Base-by-base conservation (phyloP, 2,888 invertebrate species). In the Netelia fuscicornis region DNA sequence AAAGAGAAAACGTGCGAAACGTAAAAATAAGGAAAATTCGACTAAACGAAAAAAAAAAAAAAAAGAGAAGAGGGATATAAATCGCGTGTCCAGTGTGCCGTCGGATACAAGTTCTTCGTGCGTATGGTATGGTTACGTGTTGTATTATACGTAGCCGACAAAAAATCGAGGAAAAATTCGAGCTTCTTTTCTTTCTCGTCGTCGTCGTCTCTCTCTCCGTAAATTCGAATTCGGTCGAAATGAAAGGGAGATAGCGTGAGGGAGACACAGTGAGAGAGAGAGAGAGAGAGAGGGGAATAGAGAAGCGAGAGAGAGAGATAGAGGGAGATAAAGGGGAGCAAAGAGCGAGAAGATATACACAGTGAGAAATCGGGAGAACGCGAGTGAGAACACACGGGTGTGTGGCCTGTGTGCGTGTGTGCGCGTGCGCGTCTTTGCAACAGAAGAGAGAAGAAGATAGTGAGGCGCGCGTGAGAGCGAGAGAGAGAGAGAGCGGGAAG, bases 361-460 rank as follows among this genome's bases (percentile, higher is more conserved):
- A 25, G 60, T 37, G 75, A 52, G 76, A 37, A 58, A 62, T 65
- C 30, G 65, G 42, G 64, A 71, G 76, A 65, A 52, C 76, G 77
- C 52, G 54, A 79, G 79, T 71, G 79, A 71, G 79, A 78, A 78
- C 30, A 78, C 70, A 68, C 78, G 72, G 79, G 83, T 54, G 72
- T 58, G 74, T 58, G 54, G n/a, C 17, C 17, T 52, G 65, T 75
- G 67, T n/a, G 81, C 11, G 70, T 20, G 68, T 52, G 23, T 42
- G 74, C 82, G 81, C 77, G 76, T 78, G 74, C 72, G 37, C 68
- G 30, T 62, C 17, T 62, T 54, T 60, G 79, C 37, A 8, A 64
- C 42, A 23, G 52, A 42, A 65, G 62, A 80, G 75, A 52, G 44
- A 64, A 65, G 62, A 68, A 60, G 67, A 70, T 67, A 74, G 72